Evolutionary conservation across 1,140 invertebrate species (phyloP), one percentile per base, ranked within the genome.

Genomic region (Acromyrmex charruanus): DNA sequence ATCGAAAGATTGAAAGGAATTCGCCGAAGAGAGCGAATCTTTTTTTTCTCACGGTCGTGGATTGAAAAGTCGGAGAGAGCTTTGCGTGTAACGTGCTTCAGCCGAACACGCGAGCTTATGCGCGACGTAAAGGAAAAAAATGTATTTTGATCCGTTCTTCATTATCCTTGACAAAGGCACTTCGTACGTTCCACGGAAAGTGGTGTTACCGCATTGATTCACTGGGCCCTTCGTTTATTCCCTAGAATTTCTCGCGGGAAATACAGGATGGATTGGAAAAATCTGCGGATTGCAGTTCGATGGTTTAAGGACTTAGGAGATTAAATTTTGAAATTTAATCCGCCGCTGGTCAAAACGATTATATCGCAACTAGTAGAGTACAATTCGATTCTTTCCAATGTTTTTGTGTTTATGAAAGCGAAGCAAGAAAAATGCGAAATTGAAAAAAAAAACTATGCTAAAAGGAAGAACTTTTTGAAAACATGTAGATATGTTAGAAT

Each of bases 161-260:
- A 84, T 84, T 84, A 84, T 65, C 10, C 80, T 39, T 12, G 18
- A 61, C 80, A 75, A 84, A 84, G n/a, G 39, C 61, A 75, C 39
- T 63, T 35, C 39, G 39, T 75, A 25, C 14, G n/a, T 61, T 75
- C 9, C 44, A 49, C 39, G n/a, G 28, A 21, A 74, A 61, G n/a
- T 21, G 55, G 12, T 61, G 75, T 84, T 35, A 10, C 25, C 25
- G 53, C 51, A 74, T 84, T 61, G 68, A 74, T 84, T 84, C 35
- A n/a, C 31, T 31, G 31, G 21, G 14, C 55, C 4, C 10, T 28
- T 14, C 14, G 53, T 75, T 61, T 35, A 14, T 14, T 74, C 61
- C 28, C 28, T 44, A 18, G 55, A 74, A 61, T 74, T 49, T 49
- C 69, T 84, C 69, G 39, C 55, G 49, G 44, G 28, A 84, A 75